phyloP scores from a whole-genome alignment of 2,113 vertebrate species.

The Falcunculus frontatus region DNA sequence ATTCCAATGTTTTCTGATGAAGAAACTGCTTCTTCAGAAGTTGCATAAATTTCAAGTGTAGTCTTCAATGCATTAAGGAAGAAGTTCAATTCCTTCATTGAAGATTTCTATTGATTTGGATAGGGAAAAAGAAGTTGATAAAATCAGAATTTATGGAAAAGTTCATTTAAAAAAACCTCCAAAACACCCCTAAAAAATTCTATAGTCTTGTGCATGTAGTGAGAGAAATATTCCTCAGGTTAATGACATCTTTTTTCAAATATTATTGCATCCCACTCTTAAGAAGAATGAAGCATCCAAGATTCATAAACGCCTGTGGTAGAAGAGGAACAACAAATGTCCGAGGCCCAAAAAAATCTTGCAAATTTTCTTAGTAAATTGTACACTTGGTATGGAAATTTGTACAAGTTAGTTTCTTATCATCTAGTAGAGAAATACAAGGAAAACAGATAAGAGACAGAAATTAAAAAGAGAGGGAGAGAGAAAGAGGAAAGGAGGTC shows the following conservation, averaged over 20 bases:
- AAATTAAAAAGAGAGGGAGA: not conserved
- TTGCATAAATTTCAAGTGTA: not conserved
- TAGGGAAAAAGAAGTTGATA: not conserved
- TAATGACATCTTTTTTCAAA: not conserved
- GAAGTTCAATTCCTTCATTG: not conserved
- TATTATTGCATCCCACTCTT: not conserved
- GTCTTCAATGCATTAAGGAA: not conserved
- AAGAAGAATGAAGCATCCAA: not conserved
- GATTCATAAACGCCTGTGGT: not conserved
- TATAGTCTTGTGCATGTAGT: not conserved
- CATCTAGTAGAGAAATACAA: not conserved
- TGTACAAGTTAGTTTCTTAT: not conserved
- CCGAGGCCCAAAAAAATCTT: not conserved
- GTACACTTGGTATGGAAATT: not conserved
- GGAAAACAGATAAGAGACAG: not conserved
- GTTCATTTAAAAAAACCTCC: rapidly evolving
- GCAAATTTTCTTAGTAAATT: not conserved
- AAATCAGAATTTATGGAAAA: not conserved
- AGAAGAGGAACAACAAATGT: not conserved
- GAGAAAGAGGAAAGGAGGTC: not conserved
- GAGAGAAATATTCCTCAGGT: not conserved
- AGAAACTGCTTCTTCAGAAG: not conserved
- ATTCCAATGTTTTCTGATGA: not conserved
- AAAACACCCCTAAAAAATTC: rapidly evolving
- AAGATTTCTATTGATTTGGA: not conserved